These are phyloP conservation scores for Urechis unicinctus DNA, from an alignment of 2,888 invertebrate species.

Conservation along the genomic window DNA sequence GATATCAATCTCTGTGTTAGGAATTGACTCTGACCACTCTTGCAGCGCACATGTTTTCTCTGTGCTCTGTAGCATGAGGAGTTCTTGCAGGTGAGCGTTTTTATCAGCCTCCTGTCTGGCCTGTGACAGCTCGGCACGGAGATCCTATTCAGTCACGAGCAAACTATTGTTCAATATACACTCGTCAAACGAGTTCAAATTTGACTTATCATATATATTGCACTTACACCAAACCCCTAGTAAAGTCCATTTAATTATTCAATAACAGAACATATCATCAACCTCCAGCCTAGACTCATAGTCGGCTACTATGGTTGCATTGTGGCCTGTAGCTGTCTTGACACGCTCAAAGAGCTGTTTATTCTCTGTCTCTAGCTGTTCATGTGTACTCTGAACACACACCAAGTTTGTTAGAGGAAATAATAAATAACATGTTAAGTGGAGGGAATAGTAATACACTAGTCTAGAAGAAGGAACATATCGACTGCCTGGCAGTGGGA, in stretches of 20 bases:
- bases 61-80: slow-evolving; percentile 7
- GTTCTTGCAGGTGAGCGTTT: slow-evolving; percentile 2
- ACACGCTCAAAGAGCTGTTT: slow-evolving; percentile 14
- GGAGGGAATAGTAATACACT: no score
- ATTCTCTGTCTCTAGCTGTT: slow-evolving; percentile 13
- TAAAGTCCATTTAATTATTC: no score
- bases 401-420: neutral
- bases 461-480: no score
- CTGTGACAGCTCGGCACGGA: neutral
- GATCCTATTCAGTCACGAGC: neutral
- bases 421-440: no score
- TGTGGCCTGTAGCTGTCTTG: slow-evolving; percentile 15
- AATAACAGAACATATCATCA: no score
- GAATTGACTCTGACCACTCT: slow-evolving; percentile 7
- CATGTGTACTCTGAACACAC: slow-evolving; percentile 9
- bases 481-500: no score
- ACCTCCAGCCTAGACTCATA: slow-evolving; percentile 18
- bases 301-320: slow-evolving; percentile 15
- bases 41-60: slow-evolving; percentile 7
- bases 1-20: neutral
- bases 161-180: no score
- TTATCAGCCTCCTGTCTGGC: neutral
- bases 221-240: no score
- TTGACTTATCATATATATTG: no score
- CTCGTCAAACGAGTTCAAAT: neutral